Conservation (phyloP, 1,140 invertebrate species). For the Drosophila busckii region DNA sequence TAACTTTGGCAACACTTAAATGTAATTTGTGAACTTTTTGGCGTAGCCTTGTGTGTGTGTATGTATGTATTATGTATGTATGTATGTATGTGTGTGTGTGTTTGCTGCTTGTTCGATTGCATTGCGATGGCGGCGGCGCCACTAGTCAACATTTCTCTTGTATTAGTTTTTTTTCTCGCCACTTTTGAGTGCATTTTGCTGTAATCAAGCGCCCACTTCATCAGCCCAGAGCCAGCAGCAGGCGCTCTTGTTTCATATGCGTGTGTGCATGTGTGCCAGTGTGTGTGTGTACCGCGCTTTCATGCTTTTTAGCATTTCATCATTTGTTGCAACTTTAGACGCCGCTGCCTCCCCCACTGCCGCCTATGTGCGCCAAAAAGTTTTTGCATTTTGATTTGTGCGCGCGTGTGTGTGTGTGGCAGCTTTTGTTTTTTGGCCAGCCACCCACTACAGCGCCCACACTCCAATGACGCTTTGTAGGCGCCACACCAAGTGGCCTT, state of each 20-base stretch:
- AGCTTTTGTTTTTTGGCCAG: slow-evolving; percentile 25
- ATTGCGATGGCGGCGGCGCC: slow-evolving; percentile 31
- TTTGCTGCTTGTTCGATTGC: slow-evolving; percentile 37
- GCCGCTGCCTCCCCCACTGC: background rate
- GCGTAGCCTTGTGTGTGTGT: slow-evolving; percentile 15
- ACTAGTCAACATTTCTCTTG: slow-evolving; percentile 9
- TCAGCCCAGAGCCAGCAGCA: background rate
- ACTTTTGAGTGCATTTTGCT: slow-evolving; percentile 71
- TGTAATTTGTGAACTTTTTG: slow-evolving; percentile 67
- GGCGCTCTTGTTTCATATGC: slow-evolving; percentile 1
- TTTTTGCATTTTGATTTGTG: slow-evolving; percentile 30
- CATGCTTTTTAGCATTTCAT: slow-evolving; percentile 68
- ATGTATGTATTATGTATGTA: background rate
- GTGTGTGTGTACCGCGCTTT: slow-evolving; percentile 31
- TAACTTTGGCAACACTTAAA: slow-evolving; percentile 69
- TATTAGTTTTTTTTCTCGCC: slow-evolving; percentile 49
- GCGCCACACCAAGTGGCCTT: slow-evolving; percentile 48
- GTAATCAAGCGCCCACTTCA: slow-evolving; percentile 69
- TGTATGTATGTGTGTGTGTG: background rate
- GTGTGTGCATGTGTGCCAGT: no score
- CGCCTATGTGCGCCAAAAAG: slow-evolving; percentile 8
- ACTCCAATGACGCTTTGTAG: slow-evolving; percentile 5
- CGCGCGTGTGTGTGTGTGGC: slow-evolving; percentile 6
- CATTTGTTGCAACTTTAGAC: slow-evolving; percentile 60
- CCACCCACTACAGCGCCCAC: background rate